A percentile compares a stretch with the other conserved stretches of the same genome.
These are phyloP conservation scores for Thalpophila matura DNA, from an alignment of 2,888 invertebrate species.

Conservation along the genomic window DNA sequence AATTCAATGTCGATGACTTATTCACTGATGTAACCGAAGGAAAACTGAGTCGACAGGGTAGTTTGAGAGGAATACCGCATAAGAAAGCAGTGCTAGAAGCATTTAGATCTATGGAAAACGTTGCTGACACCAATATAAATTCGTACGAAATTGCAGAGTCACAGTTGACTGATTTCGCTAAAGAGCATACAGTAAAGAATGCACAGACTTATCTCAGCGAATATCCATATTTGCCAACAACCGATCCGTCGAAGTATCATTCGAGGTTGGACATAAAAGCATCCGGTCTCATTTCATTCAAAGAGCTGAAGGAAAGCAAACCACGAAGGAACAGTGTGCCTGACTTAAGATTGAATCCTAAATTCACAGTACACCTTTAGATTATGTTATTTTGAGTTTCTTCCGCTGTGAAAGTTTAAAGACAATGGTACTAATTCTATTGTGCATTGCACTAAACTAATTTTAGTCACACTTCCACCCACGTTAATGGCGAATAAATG, in stretches of 20 bases:
- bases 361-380: slow-evolving; percentile 81
- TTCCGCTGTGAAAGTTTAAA: neutral
- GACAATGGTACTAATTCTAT: no score
- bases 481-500: no score
- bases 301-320: slow-evolving; percentile 79
- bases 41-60: slow-evolving; percentile 85
- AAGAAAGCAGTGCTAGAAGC: slow-evolving; percentile 89
- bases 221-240: slow-evolving; percentile 88
- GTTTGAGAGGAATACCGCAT: slow-evolving; percentile 88
- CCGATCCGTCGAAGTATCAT: slow-evolving; percentile 87
- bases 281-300: slow-evolving; percentile 85
- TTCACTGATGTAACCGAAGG: slow-evolving; percentile 88
- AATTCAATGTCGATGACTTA: slow-evolving; percentile 88
- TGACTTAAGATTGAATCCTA: slow-evolving; percentile 83
- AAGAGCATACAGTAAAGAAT: slow-evolving; percentile 79
- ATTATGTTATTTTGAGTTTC: slow-evolving; percentile 3
- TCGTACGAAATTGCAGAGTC: slow-evolving; percentile 84
- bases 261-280: slow-evolving; percentile 85
- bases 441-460: no score
- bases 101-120: slow-evolving; percentile 88
- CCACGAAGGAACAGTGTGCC: slow-evolving; percentile 87
- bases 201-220: slow-evolving; percentile 87
- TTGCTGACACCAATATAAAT: slow-evolving; percentile 78
- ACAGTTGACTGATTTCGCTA: slow-evolving; percentile 79
- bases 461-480: no score